A percentile compares a stretch with the other conserved stretches of the same genome.
Evolutionary conservation across 2,888 invertebrate genomes (phyloP).

Genomic region (Amblyjoppa fuscipennis): DNA sequence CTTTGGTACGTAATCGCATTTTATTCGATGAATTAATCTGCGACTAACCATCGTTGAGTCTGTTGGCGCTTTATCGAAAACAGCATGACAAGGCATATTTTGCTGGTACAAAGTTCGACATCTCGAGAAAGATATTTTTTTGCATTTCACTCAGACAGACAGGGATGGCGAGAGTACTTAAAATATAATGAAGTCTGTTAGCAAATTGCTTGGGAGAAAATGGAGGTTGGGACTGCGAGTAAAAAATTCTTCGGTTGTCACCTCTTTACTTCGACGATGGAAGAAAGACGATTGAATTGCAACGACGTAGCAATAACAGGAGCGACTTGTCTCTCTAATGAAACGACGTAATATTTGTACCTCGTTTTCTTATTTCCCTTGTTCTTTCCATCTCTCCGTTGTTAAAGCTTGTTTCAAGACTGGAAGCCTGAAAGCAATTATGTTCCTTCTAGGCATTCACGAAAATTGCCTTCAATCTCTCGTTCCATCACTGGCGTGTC

Average conservation of each 20-base stretch:
- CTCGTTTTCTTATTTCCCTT: slow-evolving; percentile 14
- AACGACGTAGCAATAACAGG: slow-evolving; percentile 15
- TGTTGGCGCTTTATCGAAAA: not conserved
- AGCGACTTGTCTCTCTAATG: slow-evolving; percentile 27
- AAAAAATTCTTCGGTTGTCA: slow-evolving; percentile 10
- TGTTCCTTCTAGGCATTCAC: not conserved
- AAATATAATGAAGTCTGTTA: slow-evolving; percentile 50
- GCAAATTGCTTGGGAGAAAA: slow-evolving; percentile 10
- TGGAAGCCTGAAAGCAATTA: slow-evolving; percentile 32
- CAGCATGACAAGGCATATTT: not conserved
- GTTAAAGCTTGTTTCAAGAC: slow-evolving; percentile 23
- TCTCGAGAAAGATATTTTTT: not conserved
- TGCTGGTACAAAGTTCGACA: not conserved
- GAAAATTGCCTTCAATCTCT: slow-evolving; percentile 15
- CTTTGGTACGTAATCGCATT: not conserved
- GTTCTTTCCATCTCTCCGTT: slow-evolving; percentile 8
- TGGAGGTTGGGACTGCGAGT: not conserved
- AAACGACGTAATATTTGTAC: slow-evolving; percentile 40
- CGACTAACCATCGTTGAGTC: not conserved
- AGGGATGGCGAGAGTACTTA: not conserved
- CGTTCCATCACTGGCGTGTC: slow-evolving; percentile 2
- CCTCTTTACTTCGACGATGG: slow-evolving; percentile 32
- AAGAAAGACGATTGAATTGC: slow-evolving; percentile 55
- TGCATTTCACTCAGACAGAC: not conserved
- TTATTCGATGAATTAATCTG: not conserved